A percentile compares a stretch with the other conserved stretches of the same genome.
These are phyloP conservation scores for Phaenicophaeus curvirostris DNA, from an alignment of 2,797 vertebrate genomes.

Conservation along the genomic window DNA sequence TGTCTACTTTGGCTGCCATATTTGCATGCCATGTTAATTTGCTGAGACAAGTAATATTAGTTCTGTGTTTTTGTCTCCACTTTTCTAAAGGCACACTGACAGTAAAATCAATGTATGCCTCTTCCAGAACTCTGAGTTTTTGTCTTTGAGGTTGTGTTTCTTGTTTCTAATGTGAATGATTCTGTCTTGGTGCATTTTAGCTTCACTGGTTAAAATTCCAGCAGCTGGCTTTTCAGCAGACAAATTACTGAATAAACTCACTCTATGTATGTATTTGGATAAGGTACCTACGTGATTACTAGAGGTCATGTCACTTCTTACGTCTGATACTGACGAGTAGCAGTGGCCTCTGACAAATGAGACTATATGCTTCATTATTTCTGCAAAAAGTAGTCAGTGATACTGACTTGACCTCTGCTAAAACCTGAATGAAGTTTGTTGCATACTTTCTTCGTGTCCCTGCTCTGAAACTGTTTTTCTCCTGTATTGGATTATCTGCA, in stretches of 20 bases:
- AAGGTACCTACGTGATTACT: neutral
- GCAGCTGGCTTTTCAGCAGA: neutral
- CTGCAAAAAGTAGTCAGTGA: neutral
- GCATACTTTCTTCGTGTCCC: neutral
- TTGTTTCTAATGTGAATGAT: neutral
- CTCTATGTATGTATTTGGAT: neutral
- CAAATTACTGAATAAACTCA: neutral
- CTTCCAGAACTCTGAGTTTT: neutral
- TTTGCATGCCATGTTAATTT: neutral
- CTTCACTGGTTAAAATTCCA: neutral
- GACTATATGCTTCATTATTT: neutral
- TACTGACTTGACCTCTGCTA: neutral
- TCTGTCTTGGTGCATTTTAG: neutral
- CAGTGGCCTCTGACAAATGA: neutral
- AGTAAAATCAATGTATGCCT: neutral
- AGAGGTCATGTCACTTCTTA: neutral
- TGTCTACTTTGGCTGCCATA: neutral
- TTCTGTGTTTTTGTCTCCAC: neutral
- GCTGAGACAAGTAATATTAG: neutral
- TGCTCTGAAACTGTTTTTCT: neutral
- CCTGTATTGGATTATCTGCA: neutral
- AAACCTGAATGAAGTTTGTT: neutral
- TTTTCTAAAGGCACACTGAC: neutral
- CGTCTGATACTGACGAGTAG: neutral
- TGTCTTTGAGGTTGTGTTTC: neutral